A percentile compares a stretch with the other conserved stretches of the same genome.
These are phyloP conservation scores for Andrena fulva DNA, from an alignment of 2,888 invertebrate species.

Conservation along the genomic window DNA sequence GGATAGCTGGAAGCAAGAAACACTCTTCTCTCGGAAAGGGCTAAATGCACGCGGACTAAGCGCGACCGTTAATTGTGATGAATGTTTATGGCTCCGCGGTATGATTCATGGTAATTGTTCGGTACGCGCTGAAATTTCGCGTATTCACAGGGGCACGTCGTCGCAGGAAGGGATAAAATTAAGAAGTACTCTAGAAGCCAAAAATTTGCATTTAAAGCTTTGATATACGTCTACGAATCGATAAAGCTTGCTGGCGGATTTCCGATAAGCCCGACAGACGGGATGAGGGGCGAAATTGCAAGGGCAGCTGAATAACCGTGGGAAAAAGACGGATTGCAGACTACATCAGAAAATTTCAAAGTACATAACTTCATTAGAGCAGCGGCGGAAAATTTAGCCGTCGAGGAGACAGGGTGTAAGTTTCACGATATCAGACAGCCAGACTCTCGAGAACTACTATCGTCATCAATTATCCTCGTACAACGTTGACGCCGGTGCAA, in stretches of 20 bases:
- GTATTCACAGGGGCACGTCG: background rate
- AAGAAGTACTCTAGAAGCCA: no score
- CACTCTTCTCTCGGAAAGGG: background rate
- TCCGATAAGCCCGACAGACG: background rate
- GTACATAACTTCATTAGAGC: constrained; percentile 48
- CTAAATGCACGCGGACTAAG: constrained; percentile 11
- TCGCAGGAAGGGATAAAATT: no score
- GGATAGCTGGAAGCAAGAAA: constrained; percentile 2
- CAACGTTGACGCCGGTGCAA: constrained; percentile 44
- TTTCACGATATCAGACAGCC: constrained; percentile 40
- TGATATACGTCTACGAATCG: background rate
- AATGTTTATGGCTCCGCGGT: background rate
- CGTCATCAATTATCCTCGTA: constrained; percentile 61
- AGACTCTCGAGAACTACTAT: constrained; percentile 46
- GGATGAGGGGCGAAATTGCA: background rate
- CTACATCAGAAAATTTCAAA: constrained; percentile 50
- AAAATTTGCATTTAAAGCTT: background rate
- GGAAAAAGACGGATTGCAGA: constrained; percentile 26
- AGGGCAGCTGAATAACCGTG: constrained; percentile 5
- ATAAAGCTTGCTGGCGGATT: background rate
- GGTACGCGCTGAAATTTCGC: background rate
- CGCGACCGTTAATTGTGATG: constrained; percentile 32
- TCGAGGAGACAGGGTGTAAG: constrained; percentile 15
- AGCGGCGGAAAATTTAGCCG: constrained; percentile 37
- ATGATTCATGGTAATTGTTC: constrained; percentile 5